A percentile compares a stretch with the other conserved stretches of the same genome.
Evolutionary conservation across 1,140 invertebrate genomes (phyloP).

Genomic region (Metopolophium dirhodum): DNA sequence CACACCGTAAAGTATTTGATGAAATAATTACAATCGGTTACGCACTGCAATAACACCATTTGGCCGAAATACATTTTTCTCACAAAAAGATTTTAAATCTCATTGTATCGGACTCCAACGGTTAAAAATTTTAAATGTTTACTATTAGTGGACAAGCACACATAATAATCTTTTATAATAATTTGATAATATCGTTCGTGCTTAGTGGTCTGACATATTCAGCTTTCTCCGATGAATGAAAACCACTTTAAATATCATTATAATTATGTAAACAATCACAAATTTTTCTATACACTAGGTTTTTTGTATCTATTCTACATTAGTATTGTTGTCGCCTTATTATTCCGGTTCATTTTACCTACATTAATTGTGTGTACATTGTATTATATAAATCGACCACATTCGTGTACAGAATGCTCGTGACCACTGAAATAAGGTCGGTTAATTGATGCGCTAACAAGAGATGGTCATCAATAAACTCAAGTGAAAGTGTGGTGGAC

Average conservation of each 20-base stretch:
- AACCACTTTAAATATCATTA: slow-evolving; percentile 21
- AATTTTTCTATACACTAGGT: background rate
- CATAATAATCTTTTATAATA: slow-evolving; percentile 19
- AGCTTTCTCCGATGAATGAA: background rate
- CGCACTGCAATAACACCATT: background rate
- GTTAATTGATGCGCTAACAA: slow-evolving; percentile 18
- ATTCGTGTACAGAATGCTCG: background rate
- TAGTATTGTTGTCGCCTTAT: slow-evolving; percentile 12
- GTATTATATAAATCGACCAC: background rate
- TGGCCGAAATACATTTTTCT: background rate
- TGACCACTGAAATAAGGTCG: slow-evolving; percentile 25
- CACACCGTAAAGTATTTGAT: background rate
- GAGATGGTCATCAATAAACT: slow-evolving; percentile 4
- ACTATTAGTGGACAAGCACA: background rate
- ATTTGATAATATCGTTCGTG: background rate
- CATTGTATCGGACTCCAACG: background rate
- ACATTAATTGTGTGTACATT: background rate
- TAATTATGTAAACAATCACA: slow-evolving; percentile 31
- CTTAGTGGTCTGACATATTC: background rate
- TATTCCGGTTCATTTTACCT: slow-evolving; percentile 29
- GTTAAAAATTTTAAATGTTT: background rate
- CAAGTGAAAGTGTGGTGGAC: slow-evolving; percentile 19
- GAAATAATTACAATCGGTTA: background rate
- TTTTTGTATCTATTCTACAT: slow-evolving; percentile 11
- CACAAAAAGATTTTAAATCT: background rate